phyloP scores from a whole-genome alignment of 2,113 vertebrate species.

The Motacilla tschutschensis region DNA sequence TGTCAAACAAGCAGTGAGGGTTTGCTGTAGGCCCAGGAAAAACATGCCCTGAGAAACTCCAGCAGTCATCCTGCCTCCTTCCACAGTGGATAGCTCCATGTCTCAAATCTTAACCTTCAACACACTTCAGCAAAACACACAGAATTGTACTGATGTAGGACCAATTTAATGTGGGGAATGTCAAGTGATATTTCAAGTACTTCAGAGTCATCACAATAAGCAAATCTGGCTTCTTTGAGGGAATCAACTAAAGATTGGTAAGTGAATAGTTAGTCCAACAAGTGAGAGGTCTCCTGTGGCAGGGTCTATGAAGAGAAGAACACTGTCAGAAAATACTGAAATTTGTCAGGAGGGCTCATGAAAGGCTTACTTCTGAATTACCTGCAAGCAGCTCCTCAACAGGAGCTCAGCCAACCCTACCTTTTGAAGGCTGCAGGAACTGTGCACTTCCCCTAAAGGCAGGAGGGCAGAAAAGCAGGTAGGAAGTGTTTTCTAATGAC shows the following conservation, averaged over 20 bases:
- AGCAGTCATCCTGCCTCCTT: background rate
- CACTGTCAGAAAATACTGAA: background rate
- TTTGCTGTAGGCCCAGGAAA: background rate
- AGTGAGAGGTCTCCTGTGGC: background rate
- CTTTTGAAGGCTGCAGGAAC: background rate
- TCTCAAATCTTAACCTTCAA: background rate
- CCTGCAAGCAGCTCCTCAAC: background rate
- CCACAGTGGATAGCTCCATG: background rate
- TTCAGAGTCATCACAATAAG: background rate
- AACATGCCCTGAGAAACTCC: background rate
- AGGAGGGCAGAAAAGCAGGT: background rate
- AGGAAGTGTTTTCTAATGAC: background rate
- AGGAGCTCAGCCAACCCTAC: background rate
- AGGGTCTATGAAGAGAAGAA: background rate
- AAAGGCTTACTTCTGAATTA: background rate
- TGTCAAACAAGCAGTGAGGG: background rate
- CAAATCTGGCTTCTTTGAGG: background rate
- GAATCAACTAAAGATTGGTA: background rate
- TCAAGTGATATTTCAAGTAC: background rate
- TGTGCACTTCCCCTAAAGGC: background rate
- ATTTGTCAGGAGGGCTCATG: background rate
- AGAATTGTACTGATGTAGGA: background rate
- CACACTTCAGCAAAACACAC: background rate
- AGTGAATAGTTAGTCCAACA: background rate
- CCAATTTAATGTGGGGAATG: accelerated